Evolutionary conservation across 1,140 invertebrate genomes (phyloP), one percentile per base, ranked within the genome.

Genomic region (Colletes gigas): DNA sequence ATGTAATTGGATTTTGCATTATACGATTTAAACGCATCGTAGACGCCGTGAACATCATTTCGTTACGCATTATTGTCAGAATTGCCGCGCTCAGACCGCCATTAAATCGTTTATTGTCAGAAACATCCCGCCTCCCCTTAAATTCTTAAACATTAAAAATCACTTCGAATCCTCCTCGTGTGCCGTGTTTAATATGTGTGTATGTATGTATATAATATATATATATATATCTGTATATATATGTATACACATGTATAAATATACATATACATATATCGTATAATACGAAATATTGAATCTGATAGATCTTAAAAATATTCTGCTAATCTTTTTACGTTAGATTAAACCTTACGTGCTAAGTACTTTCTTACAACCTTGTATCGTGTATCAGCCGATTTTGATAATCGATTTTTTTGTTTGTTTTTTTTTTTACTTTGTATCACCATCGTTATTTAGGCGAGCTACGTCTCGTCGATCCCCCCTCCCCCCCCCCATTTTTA

Each of bases 291-390:
- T 91, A 90, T 93, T 90, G 90, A 90, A 92, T 92, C 88, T 90
- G 88, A 91, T 91, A 92, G 85, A 65, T 92, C 88, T 92, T 92
- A 89, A 93, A 93, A 93, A 93, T 93, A 93, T 93, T 81, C 88
- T 69, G 75, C 88, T 91, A 92, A 90, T 90, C 88, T 89, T 88
- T 82, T 91, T 89, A 83, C 83, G 86, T 90, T 83, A 65, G 73
- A 88, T 89, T 88, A 88, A 79, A 89, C 52, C 90, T 92, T 93
- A 92, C 70, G 50, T n/a, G 44, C 89, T 93, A 92, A 91, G 82
- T 93, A 93, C 92, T 93, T 93, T 93, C 92, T 88, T 91, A 93
- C 92, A 91, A 93, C 91, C 91, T 93, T 92, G 89, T 91, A 88
- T 92, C 89, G 75, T 85, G 81, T 88, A 63, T 86, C 89, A 68